These are phyloP conservation scores for Orthosia cruda DNA, from an alignment of 2,888 invertebrate species.

Conservation along the genomic window DNA sequence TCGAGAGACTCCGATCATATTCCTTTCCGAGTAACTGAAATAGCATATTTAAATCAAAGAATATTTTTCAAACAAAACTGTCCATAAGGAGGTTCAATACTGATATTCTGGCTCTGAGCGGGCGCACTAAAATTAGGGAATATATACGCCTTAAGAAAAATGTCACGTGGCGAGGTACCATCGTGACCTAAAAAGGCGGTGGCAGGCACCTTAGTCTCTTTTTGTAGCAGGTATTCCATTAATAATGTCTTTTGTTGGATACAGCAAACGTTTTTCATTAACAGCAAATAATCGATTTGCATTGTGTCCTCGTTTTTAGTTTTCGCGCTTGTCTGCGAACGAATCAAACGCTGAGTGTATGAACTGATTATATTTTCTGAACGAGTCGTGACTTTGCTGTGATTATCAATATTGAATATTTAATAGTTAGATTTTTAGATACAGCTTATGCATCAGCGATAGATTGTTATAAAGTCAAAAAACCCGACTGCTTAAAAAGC, in stretches of 20 bases:
- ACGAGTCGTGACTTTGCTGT: conserved; percentile 48
- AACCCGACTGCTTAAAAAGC: too few species aligned
- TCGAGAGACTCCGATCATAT: too few species aligned
- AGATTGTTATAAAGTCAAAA: too few species aligned
- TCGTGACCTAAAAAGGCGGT: conserved; percentile 85
- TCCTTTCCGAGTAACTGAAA: too few species aligned
- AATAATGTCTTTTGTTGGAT: conserved; percentile 73
- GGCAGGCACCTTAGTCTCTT: conserved; percentile 77
- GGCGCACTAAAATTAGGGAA: too few species aligned
- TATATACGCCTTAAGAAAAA: conserved; percentile 39
- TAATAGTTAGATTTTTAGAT: neutral
- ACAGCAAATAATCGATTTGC: conserved; percentile 65
- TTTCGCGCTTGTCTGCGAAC: conserved; percentile 41
- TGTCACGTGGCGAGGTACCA: conserved; percentile 65
- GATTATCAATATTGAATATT: conserved; percentile 16
- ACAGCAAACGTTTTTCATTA: conserved; percentile 64
- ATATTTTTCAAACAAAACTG: too few species aligned
- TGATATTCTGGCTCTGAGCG: too few species aligned
- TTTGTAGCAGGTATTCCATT: conserved; percentile 76
- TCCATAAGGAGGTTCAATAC: too few species aligned
- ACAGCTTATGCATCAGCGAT: too few species aligned
- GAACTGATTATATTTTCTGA: conserved; percentile 51
- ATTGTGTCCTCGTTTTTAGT: conserved; percentile 56
- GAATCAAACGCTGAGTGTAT: conserved; percentile 34
- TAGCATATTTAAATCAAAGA: too few species aligned